phyloP scores from a whole-genome alignment of 2,113 vertebrate genomes.

The Scomber scombrus region DNA sequence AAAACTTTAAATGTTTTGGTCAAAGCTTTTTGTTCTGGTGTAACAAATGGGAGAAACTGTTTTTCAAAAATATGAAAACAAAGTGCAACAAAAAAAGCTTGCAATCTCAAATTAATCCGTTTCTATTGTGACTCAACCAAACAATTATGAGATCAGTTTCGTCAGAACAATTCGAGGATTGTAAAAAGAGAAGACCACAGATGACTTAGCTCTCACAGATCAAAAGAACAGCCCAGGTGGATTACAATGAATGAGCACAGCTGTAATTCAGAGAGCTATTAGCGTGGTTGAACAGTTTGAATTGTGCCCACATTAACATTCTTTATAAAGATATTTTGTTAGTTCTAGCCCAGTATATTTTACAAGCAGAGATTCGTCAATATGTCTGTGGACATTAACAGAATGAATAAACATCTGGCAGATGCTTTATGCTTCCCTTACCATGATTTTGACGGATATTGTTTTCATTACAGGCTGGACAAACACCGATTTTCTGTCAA shows the following conservation, averaged over 20 bases:
- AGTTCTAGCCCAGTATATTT: slow-evolving; percentile 11
- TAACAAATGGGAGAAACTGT: background rate
- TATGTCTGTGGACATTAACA: background rate
- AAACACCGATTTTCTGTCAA: slow-evolving; percentile 26
- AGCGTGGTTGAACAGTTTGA: slow-evolving; percentile 38
- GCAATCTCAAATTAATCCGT: slow-evolving; percentile 14
- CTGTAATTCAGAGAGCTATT: slow-evolving; percentile 48
- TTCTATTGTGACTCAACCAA: slow-evolving; percentile 29
- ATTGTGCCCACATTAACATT: background rate
- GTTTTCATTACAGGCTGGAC: slow-evolving; percentile 58
- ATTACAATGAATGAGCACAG: slow-evolving; percentile 31
- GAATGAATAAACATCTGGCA: background rate
- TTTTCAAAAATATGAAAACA: background rate
- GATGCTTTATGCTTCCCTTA: background rate
- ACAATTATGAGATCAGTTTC: slow-evolving; percentile 71
- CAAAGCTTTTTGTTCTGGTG: background rate
- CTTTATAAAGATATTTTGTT: slow-evolving; percentile 8
- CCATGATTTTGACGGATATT: background rate
- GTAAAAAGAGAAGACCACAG: slow-evolving; percentile 56
- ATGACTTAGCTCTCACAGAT: slow-evolving; percentile 48
- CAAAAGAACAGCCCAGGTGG: slow-evolving; percentile 55
- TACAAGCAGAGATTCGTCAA: background rate
- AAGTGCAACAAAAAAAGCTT: background rate
- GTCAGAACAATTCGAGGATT: slow-evolving; percentile 60
- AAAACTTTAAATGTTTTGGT: background rate